phyloP scores from a whole-genome alignment of 2,888 invertebrate species.

The Amphimallon solstitiale region DNA sequence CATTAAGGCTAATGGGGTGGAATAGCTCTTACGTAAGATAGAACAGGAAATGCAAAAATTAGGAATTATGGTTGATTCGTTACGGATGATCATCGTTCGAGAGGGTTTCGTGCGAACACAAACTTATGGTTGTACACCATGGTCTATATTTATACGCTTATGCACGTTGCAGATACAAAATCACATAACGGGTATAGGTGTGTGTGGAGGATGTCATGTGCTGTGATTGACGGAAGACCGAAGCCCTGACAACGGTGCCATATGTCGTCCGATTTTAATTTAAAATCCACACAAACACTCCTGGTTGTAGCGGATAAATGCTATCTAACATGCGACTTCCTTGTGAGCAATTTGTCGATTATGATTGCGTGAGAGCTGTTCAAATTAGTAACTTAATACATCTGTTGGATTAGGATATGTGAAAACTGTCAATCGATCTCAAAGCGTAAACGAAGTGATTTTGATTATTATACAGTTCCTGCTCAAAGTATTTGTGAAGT shows the following conservation, averaged over 20 bases:
- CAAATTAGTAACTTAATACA: background rate
- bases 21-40: conserved; percentile 13
- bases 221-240: conserved; percentile 59
- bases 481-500: too few species aligned
- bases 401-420: background rate
- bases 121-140: conserved; percentile 41
- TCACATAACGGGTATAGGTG: conserved; percentile 5
- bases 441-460: too few species aligned
- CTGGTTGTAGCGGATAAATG: conserved; percentile 5
- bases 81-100: conserved; percentile 43
- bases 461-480: too few species aligned
- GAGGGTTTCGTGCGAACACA: conserved; percentile 51
- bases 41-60: conserved; percentile 48
- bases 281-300: conserved; percentile 17
- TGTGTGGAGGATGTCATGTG: conserved; percentile 49
- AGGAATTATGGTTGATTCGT: conserved; percentile 53
- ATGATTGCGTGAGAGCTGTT: conserved; percentile 20
- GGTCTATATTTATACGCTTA: background rate
- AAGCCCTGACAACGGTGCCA: conserved; percentile 51
- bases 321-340: conserved; percentile 29
- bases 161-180: background rate
- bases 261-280: conserved; percentile 36
- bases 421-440: background rate
- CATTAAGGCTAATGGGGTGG: conserved; percentile 26
- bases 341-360: conserved; percentile 30